Base-by-base conservation (phyloP, 2,113 vertebrate genomes). In the Tyrannus savana region DNA sequence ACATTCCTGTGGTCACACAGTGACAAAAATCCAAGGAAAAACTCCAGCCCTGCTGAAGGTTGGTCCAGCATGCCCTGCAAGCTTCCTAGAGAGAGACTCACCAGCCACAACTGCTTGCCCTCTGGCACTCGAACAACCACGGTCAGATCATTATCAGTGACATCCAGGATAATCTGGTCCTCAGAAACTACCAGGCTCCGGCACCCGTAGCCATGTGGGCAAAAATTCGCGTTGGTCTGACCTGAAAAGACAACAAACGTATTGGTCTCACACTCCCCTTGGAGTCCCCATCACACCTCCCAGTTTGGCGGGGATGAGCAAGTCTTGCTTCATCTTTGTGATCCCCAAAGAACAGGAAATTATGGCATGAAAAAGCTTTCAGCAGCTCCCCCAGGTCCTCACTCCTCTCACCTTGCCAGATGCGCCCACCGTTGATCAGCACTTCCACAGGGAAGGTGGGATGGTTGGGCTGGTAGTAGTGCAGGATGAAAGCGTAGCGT, bases 401-500 rank as follows among this genome's bases (percentile, higher is more conserved):
- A 4, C n/a, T 42, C 28, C 1, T 19, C 98, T 98, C 73, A 99
- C 99, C 99, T 90, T 99, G 98, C 99, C 99, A 99, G 97, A 99
- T 96, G 0, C 98, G 98, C 22, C 99, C 99, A 2, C 98, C 98
- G 0, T 97, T 99, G 80, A 99, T 93, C 39, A 99, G 98, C 44
- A 99, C 98, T 90, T 99, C 98, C 58, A 99, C 84, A 0, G 98
- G 92, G 89, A 98, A 99, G 76, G 98, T 96, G 62, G 99, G 98
- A 76, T 99, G 98, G 41, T 96, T 95, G 2, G 99, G 99, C 97
- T 99, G 99, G 97, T 99, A 99, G 74, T 98, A 98, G 56, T 99
- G 99, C 9, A 99, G 97, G 87, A 99, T 98, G 97, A 99, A 99
- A 91, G 99, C 99, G 0, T 99, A 99, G n/a, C 99, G 99, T 2